Evolutionary conservation across 2,797 vertebrate genomes (phyloP), one percentile per base, ranked within the genome.

Genomic region (Microhierax caerulescens): DNA sequence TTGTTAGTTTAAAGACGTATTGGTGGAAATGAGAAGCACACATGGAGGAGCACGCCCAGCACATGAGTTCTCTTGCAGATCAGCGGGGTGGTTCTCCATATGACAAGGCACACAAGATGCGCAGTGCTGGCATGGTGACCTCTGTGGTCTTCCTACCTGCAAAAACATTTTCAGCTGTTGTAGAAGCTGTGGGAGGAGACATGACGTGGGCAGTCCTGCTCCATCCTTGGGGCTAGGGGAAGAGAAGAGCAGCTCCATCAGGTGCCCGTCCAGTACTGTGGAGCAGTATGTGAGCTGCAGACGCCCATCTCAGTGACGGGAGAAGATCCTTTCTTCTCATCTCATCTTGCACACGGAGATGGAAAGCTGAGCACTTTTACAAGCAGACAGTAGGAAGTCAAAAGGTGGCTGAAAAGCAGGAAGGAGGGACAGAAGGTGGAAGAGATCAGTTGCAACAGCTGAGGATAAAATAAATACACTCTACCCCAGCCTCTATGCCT

Each of bases 81-180:
- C 54, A 64, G 67, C 54, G 50, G 57, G 10, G 30, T 7, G 3
- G 3, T 16, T 82, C 41, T 77, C 30, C 8, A 2, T 6, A 37
- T 48, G 60, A 36, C 53, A 3, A 3, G 4, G 7, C n/a, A 23
- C 47, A n/a, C 4, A 1, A 37, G 24, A 30, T 3, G 2, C 9
- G 1, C 39, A 34, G 57, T 41, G 28, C 79, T 70, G 36, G 3
- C 0, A 0, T 60, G 43, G 50, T 56, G 41, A 64, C 53, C 48
- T 16, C 4, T 30, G 32, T 23, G n/a, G 5, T 51, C 51, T 63
- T 57, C 34, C 14, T 64, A 1, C 25, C 50, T 77, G 13, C 64
- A 53, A n/a, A 67, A 91, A 47, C 11, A 22, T 57, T 67, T 73
- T 54, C 59, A 39, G 53, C 57, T 69, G 45, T 53, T 63, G 75